Percentiles rank a stretch among this genome's conserved stretches.
Evolutionary conservation across 2,113 vertebrate species (phyloP).

Genomic region (Melanerpes aurifrons): DNA sequence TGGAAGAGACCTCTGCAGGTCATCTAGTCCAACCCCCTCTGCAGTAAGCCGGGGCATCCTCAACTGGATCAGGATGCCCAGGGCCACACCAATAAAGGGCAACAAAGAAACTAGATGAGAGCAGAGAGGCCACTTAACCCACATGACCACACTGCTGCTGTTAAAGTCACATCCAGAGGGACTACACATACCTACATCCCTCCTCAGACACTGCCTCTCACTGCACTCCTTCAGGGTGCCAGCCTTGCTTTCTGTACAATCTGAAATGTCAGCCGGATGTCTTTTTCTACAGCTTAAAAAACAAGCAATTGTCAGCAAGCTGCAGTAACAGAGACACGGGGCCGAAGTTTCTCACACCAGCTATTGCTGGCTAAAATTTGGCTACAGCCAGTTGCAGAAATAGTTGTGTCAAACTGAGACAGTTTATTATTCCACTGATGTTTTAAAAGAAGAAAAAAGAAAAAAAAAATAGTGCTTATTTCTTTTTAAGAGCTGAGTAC

Average conservation of each 20-base stretch:
- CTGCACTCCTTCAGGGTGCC: background rate
- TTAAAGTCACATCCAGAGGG: background rate
- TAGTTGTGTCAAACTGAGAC: too few relatives aligned
- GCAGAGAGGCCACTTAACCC: background rate
- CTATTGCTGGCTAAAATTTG: background rate
- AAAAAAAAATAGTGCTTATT: accelerated
- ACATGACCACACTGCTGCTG: background rate
- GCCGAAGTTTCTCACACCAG: background rate
- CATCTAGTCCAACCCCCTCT: too few relatives aligned
- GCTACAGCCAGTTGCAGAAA: background rate
- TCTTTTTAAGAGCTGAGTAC: background rate
- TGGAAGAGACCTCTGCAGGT: too few relatives aligned
- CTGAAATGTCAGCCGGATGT: background rate
- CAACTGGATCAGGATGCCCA: too few relatives aligned
- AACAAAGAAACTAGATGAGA: background rate
- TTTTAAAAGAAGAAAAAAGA: background rate
- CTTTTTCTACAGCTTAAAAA: background rate
- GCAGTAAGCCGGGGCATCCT: too few relatives aligned
- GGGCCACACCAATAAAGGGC: background rate
- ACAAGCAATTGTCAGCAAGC: background rate
- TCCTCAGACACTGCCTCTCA: slow-evolving; percentile 1
- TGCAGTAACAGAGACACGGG: background rate
- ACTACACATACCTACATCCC: background rate
- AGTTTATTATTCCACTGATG: background rate
- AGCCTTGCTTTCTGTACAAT: background rate